phyloP scores from a whole-genome alignment of 2,113 vertebrate species.

The Phyllopteryx taeniolatus region DNA sequence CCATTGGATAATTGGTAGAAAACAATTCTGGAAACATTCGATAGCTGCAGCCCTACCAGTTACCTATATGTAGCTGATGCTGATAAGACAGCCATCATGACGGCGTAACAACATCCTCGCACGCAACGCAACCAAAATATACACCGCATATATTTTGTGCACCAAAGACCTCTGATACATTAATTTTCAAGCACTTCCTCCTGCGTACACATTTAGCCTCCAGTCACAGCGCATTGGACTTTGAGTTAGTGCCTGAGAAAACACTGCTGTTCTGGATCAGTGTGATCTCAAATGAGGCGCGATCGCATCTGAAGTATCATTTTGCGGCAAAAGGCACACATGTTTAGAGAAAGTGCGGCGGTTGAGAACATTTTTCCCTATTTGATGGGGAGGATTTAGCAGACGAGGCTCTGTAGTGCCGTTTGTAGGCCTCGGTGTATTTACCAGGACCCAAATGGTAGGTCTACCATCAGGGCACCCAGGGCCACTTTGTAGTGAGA shows the following conservation, averaged over 20 bases:
- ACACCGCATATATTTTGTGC: constrained; percentile 14
- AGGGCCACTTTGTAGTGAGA: constrained; percentile 62
- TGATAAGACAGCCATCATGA: background rate
- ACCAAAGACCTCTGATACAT: constrained; percentile 13
- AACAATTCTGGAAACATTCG: background rate
- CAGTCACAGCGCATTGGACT: constrained; percentile 27
- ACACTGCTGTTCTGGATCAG: constrained; percentile 36
- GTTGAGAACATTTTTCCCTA: constrained; percentile 48
- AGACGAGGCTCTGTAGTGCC: constrained; percentile 29
- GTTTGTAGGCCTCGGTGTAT: constrained; percentile 53
- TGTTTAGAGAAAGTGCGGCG: constrained; percentile 51
- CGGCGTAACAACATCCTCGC: constrained; percentile 1
- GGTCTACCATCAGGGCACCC: constrained; percentile 58
- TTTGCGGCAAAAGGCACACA: constrained; percentile 41
- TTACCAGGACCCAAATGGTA: constrained; percentile 57
- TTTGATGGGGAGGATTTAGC: constrained; percentile 44
- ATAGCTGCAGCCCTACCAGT: background rate
- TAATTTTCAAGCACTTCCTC: constrained; percentile 22
- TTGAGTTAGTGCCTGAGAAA: constrained; percentile 33
- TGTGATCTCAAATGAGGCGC: constrained; percentile 20
- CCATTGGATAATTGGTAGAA: too few relatives aligned
- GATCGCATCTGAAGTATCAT: constrained; percentile 29
- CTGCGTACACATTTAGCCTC: constrained; percentile 33
- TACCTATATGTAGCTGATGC: background rate
- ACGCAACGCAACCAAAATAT: constrained; percentile 1